These are phyloP conservation scores for Protonibea diacanthus DNA, from an alignment of 2,797 vertebrate genomes.

Conservation along the genomic window DNA sequence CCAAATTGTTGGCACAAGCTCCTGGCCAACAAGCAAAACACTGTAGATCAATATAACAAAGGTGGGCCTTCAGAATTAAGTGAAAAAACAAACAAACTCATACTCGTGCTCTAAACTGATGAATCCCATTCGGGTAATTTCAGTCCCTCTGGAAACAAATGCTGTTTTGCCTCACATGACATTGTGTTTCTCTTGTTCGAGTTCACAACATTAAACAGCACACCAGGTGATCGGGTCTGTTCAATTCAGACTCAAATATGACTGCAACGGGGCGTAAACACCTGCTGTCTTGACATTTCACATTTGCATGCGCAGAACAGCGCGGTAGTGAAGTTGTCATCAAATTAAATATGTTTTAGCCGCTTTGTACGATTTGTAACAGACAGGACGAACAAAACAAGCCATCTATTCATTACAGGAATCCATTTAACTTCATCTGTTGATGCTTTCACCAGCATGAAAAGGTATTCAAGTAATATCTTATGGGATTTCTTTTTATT, in stretches of 20 bases:
- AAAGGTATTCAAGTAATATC: background rate
- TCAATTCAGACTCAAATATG: constrained; percentile 34
- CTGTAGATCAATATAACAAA: background rate
- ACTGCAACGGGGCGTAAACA: constrained; percentile 32
- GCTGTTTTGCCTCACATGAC: constrained; percentile 28
- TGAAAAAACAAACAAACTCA: background rate
- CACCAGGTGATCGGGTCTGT: constrained; percentile 40
- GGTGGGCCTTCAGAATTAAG: background rate
- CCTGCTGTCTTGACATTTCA: constrained; percentile 46
- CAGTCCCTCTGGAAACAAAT: constrained; percentile 13
- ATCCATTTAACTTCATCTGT: constrained; percentile 13
- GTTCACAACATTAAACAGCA: constrained; percentile 38
- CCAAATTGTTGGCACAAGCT: background rate
- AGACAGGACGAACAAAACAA: constrained; percentile 12
- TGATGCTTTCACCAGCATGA: constrained; percentile 11
- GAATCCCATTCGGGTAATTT: background rate
- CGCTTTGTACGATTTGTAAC: constrained; percentile 14
- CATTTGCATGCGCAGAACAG: constrained; percentile 28
- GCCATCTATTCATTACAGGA: background rate
- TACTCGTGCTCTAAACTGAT: background rate
- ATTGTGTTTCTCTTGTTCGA: constrained; percentile 31
- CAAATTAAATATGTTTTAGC: constrained; percentile 25
- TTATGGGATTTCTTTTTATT: no score
- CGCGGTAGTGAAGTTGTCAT: constrained; percentile 1
- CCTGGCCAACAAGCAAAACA: background rate